Percentiles rank a stretch among this genome's conserved stretches.
Evolutionary conservation across 2,888 invertebrate species (phyloP).

Genomic region (Rhagonycha lutea): DNA sequence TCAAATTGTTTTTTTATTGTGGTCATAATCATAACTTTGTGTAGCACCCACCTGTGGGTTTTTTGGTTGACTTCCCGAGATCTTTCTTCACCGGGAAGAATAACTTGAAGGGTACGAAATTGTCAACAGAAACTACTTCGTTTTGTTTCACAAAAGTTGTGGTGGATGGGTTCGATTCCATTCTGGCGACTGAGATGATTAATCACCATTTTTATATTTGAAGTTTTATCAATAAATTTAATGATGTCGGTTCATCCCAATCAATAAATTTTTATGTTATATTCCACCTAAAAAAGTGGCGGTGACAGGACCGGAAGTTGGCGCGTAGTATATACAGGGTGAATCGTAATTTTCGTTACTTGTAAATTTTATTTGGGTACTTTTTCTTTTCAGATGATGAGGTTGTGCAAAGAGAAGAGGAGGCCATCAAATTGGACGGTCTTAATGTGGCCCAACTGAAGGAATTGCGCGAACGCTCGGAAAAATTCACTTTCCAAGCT

Average conservation of each 20-base stretch:
- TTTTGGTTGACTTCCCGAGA: slow-evolving; percentile 34
- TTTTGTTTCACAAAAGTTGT: slow-evolving; percentile 13
- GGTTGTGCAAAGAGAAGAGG: slow-evolving; percentile 88
- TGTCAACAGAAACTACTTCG: slow-evolving; percentile 3
- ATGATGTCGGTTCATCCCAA: slow-evolving; percentile 3
- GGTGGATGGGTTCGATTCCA: slow-evolving; percentile 22
- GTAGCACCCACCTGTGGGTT: slow-evolving; percentile 28
- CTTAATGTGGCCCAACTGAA: slow-evolving; percentile 92
- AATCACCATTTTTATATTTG: slow-evolving; percentile 27
- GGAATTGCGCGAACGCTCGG: slow-evolving; percentile 86
- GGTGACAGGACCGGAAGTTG: background rate
- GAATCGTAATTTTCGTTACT: background rate
- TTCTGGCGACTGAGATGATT: background rate
- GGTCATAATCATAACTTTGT: background rate
- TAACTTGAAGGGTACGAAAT: slow-evolving; percentile 45
- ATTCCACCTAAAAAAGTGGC: background rate
- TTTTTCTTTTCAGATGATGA: slow-evolving; percentile 73
- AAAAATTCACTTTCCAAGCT: slow-evolving; percentile 91
- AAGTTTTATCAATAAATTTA: slow-evolving; percentile 35
- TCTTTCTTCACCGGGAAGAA: slow-evolving; percentile 45
- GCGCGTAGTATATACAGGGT: background rate
- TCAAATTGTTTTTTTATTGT: background rate
- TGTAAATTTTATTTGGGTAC: background rate
- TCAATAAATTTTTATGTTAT: slow-evolving; percentile 10
- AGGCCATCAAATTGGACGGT: slow-evolving; percentile 94